These are phyloP conservation scores for Polyommatus icarus DNA, from an alignment of 2,888 invertebrate genomes.

Conservation along the genomic window DNA sequence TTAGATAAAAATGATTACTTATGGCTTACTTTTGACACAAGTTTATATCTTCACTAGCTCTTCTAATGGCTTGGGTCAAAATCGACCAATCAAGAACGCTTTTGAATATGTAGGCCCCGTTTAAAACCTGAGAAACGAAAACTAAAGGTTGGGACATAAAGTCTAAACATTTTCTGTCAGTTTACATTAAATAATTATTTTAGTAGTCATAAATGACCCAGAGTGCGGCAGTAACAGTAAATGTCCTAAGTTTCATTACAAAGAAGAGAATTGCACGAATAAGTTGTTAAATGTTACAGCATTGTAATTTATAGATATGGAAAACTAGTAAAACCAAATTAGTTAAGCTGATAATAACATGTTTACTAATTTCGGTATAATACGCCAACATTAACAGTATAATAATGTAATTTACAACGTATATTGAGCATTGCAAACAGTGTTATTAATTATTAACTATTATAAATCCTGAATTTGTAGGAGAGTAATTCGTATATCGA, in stretches of 20 bases:
- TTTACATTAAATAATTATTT: neutral
- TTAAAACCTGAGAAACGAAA: no score
- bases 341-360: neutral
- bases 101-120: no score
- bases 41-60: no score
- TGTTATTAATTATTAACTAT: no score
- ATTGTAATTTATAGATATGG: neutral
- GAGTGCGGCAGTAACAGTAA: neutral
- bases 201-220: neutral
- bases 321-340: neutral
- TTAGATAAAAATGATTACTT: no score
- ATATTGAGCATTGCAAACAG: constrained; percentile 34
- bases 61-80: no score
- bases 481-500: no score
- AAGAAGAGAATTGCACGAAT: neutral
- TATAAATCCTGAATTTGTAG: no score
- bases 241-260: neutral
- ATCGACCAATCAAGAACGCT: no score
- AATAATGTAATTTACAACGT: constrained; percentile 19
- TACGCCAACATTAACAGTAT: neutral
- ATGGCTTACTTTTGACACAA: no score
- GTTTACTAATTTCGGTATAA: neutral
- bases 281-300: neutral
- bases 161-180: no score
- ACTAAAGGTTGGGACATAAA: no score